Percentiles rank a stretch among this genome's conserved stretches.
phyloP scores from a whole-genome alignment of 2,797 vertebrate species.

The Morelia viridis region DNA sequence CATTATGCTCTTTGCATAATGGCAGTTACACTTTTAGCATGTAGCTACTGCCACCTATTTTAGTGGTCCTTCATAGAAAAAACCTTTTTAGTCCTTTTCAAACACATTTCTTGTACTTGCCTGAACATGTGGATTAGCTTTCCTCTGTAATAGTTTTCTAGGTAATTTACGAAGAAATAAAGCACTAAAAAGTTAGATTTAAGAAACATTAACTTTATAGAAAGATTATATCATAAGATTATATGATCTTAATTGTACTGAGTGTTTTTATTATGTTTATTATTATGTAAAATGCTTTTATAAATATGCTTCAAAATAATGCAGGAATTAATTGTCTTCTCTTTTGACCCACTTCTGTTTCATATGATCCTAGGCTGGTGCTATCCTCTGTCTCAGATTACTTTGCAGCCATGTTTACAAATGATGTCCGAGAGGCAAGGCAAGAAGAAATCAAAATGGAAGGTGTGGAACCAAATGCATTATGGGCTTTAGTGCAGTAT shows the following conservation, averaged over 20 bases:
- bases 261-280: not conserved
- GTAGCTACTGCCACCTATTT: not conserved
- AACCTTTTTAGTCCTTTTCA: not conserved
- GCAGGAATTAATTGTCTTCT: slow-evolving; percentile 39
- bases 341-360: slow-evolving; percentile 15
- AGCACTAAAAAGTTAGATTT: slow-evolving; percentile 54
- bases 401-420: slow-evolving; percentile 99
- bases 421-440: slow-evolving; percentile 93
- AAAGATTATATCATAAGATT: slow-evolving; percentile 44
- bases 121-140: not conserved
- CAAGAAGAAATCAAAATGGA: slow-evolving; percentile 99
- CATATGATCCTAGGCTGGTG: slow-evolving; percentile 80
- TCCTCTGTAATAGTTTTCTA: slow-evolving; percentile 31
- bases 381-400: slow-evolving; percentile 98
- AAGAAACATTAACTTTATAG: not conserved
- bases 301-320: slow-evolving; percentile 44
- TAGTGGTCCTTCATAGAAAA: not conserved
- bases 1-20: not conserved
- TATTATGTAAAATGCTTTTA: slow-evolving; percentile 52
- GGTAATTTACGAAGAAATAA: slow-evolving; percentile 40
- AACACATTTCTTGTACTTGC: not conserved
- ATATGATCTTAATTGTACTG: not conserved
- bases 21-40: not conserved
- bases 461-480: slow-evolving; percentile 91
- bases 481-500: slow-evolving; percentile 96